Conservation (phyloP, 2,797 vertebrate species). For the Sebastes kiyomatsui region DNA sequence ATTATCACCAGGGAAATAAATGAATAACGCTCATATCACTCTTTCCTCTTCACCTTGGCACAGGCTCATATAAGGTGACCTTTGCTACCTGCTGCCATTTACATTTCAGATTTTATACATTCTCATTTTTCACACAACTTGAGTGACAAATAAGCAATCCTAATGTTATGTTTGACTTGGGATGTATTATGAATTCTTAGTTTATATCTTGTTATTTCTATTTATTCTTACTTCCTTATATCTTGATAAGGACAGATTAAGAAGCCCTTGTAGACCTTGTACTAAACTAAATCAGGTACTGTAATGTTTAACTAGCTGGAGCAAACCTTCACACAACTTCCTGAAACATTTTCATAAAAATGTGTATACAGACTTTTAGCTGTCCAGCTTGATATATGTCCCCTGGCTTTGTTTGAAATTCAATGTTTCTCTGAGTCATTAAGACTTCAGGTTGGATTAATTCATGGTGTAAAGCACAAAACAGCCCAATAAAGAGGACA, state of each 20-base stretch:
- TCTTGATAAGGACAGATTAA: neutral
- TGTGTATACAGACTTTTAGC: neutral
- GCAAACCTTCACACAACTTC: neutral
- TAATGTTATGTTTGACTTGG: neutral
- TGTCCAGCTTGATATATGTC: neutral
- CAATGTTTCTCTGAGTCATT: conserved; percentile 16
- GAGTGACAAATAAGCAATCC: neutral
- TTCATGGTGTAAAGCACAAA: conserved; percentile 51
- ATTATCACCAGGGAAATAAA: conserved; percentile 10
- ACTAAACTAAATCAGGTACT: neutral
- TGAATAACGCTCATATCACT: neutral
- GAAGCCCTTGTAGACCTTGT: neutral
- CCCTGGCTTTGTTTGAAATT: conserved; percentile 3
- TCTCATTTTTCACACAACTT: neutral
- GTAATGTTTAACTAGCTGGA: conserved; percentile 15
- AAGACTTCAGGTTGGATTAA: conserved; percentile 41
- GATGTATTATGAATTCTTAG: neutral
- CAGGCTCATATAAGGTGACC: neutral
- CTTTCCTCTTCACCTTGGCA: neutral
- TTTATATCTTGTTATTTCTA: neutral
- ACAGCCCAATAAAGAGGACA: conserved; percentile 58
- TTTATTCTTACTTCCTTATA: neutral
- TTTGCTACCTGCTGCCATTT: conserved; percentile 24
- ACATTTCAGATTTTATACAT: neutral
- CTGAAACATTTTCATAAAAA: neutral